Conservation (phyloP, 2,888 invertebrate species). For the Acleris cristana region DNA sequence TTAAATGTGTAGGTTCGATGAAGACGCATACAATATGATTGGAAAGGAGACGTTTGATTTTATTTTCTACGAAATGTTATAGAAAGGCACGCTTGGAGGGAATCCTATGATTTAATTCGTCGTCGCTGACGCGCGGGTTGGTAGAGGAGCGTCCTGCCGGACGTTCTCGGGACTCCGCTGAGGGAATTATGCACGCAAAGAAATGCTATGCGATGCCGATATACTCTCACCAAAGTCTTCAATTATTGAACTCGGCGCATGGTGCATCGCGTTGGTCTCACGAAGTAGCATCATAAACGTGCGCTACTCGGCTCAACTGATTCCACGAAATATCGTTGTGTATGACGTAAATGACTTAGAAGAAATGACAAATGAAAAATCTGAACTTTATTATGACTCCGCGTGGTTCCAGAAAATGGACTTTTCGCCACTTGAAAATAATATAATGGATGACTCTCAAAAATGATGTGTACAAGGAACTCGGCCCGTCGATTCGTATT, state of each 20-base stretch:
- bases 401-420: conserved; percentile 9
- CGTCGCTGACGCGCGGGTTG: conserved; percentile 73
- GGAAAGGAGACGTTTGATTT: conserved; percentile 60
- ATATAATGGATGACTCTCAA: conserved; percentile 13
- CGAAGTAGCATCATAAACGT: conserved; percentile 9
- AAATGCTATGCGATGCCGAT: conserved; percentile 48
- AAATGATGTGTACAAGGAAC: conserved; percentile 18
- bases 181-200: conserved; percentile 48
- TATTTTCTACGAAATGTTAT: conserved; percentile 82
- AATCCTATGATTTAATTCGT: conserved; percentile 79
- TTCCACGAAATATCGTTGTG: conserved; percentile 17
- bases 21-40: conserved; percentile 56
- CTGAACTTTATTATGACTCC: conserved; percentile 10
- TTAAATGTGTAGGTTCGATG: conserved; percentile 59
- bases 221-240: conserved; percentile 15
- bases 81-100: conserved; percentile 82
- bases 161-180: conserved; percentile 54
- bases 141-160: conserved; percentile 58
- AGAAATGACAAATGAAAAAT: conserved; percentile 28
- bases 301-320: conserved; percentile 17
- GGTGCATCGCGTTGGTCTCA: conserved; percentile 18
- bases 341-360: conserved; percentile 27
- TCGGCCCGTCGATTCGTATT: conserved; percentile 20
- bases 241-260: conserved; percentile 18
- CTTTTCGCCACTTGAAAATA: conserved; percentile 12